phyloP scores from a whole-genome alignment of 2,797 vertebrate species.

The Amblyraja radiata region DNA sequence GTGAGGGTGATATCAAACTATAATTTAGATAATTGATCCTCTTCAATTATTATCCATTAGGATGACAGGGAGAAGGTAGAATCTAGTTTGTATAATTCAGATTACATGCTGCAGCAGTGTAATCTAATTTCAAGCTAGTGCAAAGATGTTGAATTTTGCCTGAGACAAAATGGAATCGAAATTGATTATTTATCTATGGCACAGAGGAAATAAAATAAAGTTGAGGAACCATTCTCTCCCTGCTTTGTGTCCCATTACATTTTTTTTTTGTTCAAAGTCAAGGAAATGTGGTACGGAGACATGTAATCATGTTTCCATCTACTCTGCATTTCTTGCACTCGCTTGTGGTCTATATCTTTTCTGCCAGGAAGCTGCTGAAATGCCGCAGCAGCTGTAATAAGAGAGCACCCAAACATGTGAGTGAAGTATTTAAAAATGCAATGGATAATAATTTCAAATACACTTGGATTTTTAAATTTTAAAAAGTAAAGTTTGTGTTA shows the following conservation, averaged over 20 bases:
- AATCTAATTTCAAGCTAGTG: slow-evolving; percentile 48
- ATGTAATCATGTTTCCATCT: no score
- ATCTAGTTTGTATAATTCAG: slow-evolving; percentile 57
- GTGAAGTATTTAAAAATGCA: background rate
- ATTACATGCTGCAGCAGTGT: slow-evolving; percentile 62
- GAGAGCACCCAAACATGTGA: background rate
- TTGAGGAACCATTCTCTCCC: background rate
- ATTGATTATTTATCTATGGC: no score
- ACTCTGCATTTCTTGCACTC: background rate
- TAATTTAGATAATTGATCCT: slow-evolving; percentile 77
- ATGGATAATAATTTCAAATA: background rate
- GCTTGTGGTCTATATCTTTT: background rate
- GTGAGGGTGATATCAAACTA: slow-evolving; percentile 54
- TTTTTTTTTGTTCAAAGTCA: no score
- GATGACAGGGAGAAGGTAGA: slow-evolving; percentile 70
- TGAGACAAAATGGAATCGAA: background rate
- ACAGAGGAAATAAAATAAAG: no score
- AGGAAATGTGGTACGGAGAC: background rate
- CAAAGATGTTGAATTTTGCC: slow-evolving; percentile 37
- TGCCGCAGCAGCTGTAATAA: background rate
- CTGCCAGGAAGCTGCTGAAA: background rate
- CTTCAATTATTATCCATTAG: slow-evolving; percentile 93
- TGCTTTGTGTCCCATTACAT: no score
- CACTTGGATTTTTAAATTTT: no score
- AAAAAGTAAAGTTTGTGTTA: no score